Evolutionary conservation across 2,888 invertebrate genomes (phyloP), one percentile per base, ranked within the genome.

Genomic region (Cryptocephalus moraei): DNA sequence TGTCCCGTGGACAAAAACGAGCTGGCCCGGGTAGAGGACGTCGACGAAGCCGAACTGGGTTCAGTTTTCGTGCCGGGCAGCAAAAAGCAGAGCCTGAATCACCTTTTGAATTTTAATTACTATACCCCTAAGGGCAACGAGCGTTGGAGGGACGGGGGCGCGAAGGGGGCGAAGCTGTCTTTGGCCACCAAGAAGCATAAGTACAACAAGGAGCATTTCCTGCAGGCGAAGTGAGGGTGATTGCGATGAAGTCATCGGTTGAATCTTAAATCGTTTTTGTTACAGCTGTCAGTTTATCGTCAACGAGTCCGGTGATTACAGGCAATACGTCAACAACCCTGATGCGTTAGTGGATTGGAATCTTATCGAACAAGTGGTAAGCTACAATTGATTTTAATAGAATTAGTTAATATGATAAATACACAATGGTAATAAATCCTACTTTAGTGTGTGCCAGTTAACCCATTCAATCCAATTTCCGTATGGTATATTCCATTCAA

Each of bases 221-320:
- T 96, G 51, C 91, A 95, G 73, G 93, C 94, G 49, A 92, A 92
- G 92, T 93, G 75, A 77, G 81, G 11, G 47, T 33, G 13, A 31
- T 34, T 32, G 10, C 32, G 9, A 32, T 31, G 38, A 42, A 34
- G 10, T 44, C 22, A 39, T 9, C 9, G 8, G 8, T 9, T 33
- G 10, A 14, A 11, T 40, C 12, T 45, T 12, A 14, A n/a, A 9
- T 13, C 43, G 14, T 43, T 40, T 38, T 32, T 32, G 12, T 73
- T 70, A 49, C 62, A 91, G 93, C 74, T 96, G 94, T 71, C 95
- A 96, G 74, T 96, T 96, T 79, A 84, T 96, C 64, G 91, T 96
- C 54, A 84, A 83, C 65, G 79, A 82, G 58, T 80, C 78, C 64
- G 86, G 84, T 44, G 87, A 93, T 70, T 91, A 91, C 68, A 76